Evolutionary conservation across 2,888 invertebrate species (phyloP).

Genomic region (Lepidochrysops patricia): DNA sequence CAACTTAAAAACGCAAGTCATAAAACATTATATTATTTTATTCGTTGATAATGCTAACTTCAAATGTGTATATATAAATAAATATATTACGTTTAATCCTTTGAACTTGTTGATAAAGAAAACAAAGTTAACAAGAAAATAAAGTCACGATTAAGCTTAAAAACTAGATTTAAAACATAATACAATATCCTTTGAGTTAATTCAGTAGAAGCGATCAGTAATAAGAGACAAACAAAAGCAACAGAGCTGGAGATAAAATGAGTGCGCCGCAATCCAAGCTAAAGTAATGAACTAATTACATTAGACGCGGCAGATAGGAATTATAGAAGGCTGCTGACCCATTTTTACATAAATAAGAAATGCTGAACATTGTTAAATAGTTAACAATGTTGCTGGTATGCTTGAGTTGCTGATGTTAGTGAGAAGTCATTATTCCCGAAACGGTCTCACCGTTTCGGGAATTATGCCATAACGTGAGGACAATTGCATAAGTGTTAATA

Average conservation of each 20-base stretch:
- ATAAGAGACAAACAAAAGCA: conserved; percentile 42
- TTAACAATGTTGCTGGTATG: neutral
- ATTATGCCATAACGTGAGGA: no score
- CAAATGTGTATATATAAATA: no score
- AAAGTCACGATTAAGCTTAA: neutral
- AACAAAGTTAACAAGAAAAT: neutral
- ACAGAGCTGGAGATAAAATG: conserved; percentile 53
- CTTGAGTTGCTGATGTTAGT: no score
- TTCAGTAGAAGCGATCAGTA: conserved; percentile 19
- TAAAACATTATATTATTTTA: no score
- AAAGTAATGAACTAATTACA: conserved; percentile 71
- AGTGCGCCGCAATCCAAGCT: conserved; percentile 37
- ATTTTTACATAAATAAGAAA: conserved; percentile 17
- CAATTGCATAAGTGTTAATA: no score
- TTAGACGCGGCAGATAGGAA: conserved; percentile 54
- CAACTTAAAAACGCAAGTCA: no score
- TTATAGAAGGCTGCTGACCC: conserved; percentile 21
- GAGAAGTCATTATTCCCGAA: no score
- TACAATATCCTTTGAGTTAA: neutral
- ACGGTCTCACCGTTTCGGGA: no score
- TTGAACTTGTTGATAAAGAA: no score
- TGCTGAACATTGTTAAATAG: neutral
- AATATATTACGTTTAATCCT: no score
- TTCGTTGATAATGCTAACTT: no score
- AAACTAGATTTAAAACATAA: neutral